A percentile compares a stretch with the other conserved stretches of the same genome.
Conservation (phyloP, 2,113 vertebrate species). For the Nibea coibor region DNA sequence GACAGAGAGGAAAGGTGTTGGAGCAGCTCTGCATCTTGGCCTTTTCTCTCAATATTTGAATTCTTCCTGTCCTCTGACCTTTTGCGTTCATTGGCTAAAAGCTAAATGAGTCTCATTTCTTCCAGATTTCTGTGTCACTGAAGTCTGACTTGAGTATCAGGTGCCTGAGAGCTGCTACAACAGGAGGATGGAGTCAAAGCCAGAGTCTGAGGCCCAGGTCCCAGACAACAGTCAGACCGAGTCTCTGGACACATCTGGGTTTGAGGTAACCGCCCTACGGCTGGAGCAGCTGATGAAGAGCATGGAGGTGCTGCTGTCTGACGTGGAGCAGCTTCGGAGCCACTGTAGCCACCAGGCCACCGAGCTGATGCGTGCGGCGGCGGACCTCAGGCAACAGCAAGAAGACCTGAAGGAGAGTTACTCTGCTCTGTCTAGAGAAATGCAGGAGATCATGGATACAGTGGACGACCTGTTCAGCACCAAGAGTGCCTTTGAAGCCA, state of each 20-base stretch:
- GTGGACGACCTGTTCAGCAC: constrained; percentile 83
- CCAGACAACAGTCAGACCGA: constrained; percentile 22
- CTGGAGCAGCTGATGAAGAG: constrained; percentile 88
- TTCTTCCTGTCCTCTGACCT: not conserved
- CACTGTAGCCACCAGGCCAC: constrained; percentile 86
- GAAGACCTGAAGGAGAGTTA: constrained; percentile 87
- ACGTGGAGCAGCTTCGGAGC: constrained; percentile 88
- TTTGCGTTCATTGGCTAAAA: not conserved
- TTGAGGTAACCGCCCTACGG: constrained; percentile 43
- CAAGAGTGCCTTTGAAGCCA: constrained; percentile 85
- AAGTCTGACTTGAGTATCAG: constrained; percentile 21
- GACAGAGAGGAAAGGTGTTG: constrained; percentile 2
- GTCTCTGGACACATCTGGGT: constrained; percentile 10
- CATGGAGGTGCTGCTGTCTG: constrained; percentile 88
- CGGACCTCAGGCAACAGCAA: constrained; percentile 84
- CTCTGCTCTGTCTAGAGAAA: constrained; percentile 77
- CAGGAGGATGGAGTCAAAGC: constrained; percentile 57
- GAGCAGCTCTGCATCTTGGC: constrained; percentile 2
- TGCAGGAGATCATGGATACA: constrained; percentile 84
- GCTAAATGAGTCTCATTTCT: constrained; percentile 39
- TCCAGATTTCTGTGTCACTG: constrained; percentile 45
- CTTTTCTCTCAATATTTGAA: constrained; percentile 4
- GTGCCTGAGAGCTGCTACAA: not conserved
- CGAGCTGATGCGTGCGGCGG: constrained; percentile 82
- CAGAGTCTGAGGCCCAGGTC: constrained; percentile 8